Percentiles rank a stretch among this genome's conserved stretches.
These are phyloP conservation scores for Drosophila melanica DNA, from an alignment of 1,140 invertebrate genomes.

Conservation along the genomic window DNA sequence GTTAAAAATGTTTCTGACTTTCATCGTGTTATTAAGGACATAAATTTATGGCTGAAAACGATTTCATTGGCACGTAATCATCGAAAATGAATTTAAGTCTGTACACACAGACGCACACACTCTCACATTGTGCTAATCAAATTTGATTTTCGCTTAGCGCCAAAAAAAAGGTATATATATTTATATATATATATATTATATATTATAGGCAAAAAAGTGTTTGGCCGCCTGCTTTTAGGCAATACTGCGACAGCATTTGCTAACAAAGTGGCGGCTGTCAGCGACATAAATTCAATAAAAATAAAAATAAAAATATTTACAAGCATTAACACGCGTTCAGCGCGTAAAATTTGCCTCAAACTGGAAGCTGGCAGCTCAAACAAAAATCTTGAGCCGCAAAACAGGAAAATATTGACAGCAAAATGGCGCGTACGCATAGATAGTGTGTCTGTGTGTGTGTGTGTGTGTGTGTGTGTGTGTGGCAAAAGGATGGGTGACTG, in stretches of 20 bases:
- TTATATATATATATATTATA: neutral
- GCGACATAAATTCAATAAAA: constrained; percentile 69
- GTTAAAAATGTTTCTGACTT: no score
- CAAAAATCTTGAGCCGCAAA: constrained; percentile 22
- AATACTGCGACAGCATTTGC: constrained; percentile 32
- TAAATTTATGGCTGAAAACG: neutral
- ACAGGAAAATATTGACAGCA: constrained; percentile 67
- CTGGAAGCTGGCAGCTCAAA: constrained; percentile 8
- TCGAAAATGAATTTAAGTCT: constrained; percentile 51
- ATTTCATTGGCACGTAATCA: constrained; percentile 58
- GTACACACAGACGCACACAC: neutral
- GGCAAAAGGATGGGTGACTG: constrained; percentile 1
- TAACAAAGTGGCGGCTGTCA: constrained; percentile 40
- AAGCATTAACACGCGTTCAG: constrained; percentile 74
- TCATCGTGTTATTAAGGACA: neutral
- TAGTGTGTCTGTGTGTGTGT: constrained; percentile 28
- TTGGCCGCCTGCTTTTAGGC: constrained; percentile 20
- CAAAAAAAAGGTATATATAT: neutral
- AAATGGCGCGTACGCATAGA: constrained; percentile 69
- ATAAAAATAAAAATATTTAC: constrained; percentile 73
- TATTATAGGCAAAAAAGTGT: constrained; percentile 3
- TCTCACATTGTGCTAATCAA: constrained; percentile 33
- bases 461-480: constrained; percentile 1
- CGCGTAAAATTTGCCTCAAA: constrained; percentile 52
- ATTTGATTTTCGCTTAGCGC: constrained; percentile 43